phyloP scores from a whole-genome alignment of 2,113 vertebrate genomes.

The human (Homo sapiens) region GRCh38 chr7:19334501-19335000 shows the following conservation, averaged over 20 bases:
- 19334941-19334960: neutral
- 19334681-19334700: neutral
- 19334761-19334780: neutral
- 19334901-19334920: neutral
- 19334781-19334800: neutral
- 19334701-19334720: neutral
- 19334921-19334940: neutral
- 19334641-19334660: neutral
- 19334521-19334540: neutral
- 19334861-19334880: neutral
- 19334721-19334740: conserved; percentile 6
- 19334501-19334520: neutral
- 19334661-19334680: neutral
- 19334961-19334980: neutral
- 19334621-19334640: neutral
- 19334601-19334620: neutral
- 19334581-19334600: neutral
- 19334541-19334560: neutral
- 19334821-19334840: neutral
- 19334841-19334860: neutral
- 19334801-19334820: neutral
- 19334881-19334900: neutral
- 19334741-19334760: neutral
- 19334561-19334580: neutral
- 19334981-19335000: neutral